Base-by-base conservation (phyloP, 2,797 vertebrate genomes). In the Philypnodon macrostomus region DNA sequence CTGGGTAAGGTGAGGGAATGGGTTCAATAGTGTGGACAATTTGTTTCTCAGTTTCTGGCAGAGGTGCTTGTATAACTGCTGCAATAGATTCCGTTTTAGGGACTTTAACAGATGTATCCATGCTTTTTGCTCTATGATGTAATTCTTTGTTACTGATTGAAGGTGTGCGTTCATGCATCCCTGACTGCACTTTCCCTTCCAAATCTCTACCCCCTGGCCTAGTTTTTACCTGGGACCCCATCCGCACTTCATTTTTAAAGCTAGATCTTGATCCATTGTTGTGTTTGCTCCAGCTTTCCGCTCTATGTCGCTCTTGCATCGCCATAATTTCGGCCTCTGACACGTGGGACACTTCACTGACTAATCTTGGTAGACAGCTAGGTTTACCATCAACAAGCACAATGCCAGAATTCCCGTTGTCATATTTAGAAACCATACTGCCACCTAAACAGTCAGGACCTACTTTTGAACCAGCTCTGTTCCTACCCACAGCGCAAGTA, bases 401-500 rank as follows among this genome's bases (percentile, higher is more conserved):
- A n/a, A n/a, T n/a, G n/a, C n/a, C n/a, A n/a, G n/a, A n/a, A n/a
- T n/a, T n/a, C n/a, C n/a, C n/a, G n/a, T n/a, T n/a, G n/a, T n/a
- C n/a, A n/a, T n/a, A n/a, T n/a, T n/a, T n/a, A n/a, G n/a, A n/a
- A n/a, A n/a, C 61, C 37, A 75, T 66, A n/a, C 47, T 63, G 0
- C 77, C 82, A 13, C 74, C 47, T n/a, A 51, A 16, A 37, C 38
- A 31, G 14, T 85, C 85, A 12, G 58, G 67, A 2, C 74, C 74
- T 2, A 82, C 68, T 53, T 80, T 86, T 19, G 83, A 87, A 8
- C 81, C 83, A 0, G 74, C 67, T 61, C 85, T 69, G 30, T 69
- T 86, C 47, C 85, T 75, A 4, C 85, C 83, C 11, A 87, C 84
- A 16, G 74, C 85, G 0, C 79, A 48, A 0, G 78, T 81, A 23